phyloP scores from a whole-genome alignment of 2,113 vertebrate species.

The Crypturellus undulatus region DNA sequence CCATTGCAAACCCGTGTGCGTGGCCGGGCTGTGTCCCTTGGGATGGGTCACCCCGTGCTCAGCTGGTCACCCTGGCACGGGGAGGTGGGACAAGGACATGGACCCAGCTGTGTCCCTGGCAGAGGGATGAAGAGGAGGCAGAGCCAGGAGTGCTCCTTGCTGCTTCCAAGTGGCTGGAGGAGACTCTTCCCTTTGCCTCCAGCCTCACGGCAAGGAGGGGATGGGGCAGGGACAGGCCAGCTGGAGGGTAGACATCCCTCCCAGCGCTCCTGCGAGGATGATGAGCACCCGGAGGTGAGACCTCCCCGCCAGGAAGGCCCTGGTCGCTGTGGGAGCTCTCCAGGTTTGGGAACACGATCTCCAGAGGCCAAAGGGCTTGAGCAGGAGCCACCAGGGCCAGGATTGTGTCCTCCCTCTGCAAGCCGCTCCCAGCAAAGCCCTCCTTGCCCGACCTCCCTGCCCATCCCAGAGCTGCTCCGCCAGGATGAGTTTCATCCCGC shows the following conservation, averaged over 20 bases:
- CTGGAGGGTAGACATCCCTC: neutral
- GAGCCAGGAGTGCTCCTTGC: too few species aligned
- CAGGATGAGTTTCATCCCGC: neutral
- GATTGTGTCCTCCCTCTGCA: accelerated
- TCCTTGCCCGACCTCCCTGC: accelerated
- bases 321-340: neutral
- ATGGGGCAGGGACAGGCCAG: neutral
- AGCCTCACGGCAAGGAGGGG: too few species aligned
- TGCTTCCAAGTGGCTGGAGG: too few species aligned
- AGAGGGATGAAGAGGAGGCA: too few species aligned
- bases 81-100: neutral
- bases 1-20: neutral
- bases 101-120: too few species aligned
- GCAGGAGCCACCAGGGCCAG: accelerated
- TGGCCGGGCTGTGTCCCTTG: too few species aligned
- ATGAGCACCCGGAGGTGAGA: neutral
- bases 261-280: neutral
- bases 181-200: too few species aligned
- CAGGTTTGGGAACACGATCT: neutral
- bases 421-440: too few species aligned
- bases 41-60: neutral
- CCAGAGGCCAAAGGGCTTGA: neutral
- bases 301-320: neutral
- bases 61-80: neutral
- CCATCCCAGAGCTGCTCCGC: neutral